Conservation (phyloP, 92 coral and sea anemone genomes). For the Zoanthus sociatus region DNA sequence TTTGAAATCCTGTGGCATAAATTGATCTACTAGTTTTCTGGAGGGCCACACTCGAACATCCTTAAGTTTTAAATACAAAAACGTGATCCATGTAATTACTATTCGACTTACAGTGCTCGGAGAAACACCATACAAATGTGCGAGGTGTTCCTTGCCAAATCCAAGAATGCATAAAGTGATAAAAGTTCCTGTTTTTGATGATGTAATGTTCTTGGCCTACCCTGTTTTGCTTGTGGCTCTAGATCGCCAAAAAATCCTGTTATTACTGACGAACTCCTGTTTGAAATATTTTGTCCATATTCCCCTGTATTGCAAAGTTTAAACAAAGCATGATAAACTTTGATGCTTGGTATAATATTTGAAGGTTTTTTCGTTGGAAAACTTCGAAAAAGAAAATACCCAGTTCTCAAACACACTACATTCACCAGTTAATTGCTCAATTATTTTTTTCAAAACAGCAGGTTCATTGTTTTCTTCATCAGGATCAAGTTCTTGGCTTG, state of each 20-base stretch:
- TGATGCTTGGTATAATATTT: conserved; percentile 34
- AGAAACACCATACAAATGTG: no score
- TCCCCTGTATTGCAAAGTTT: conserved; percentile 60
- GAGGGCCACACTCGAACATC: no score
- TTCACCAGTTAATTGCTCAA: not conserved
- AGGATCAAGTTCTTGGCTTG: not conserved
- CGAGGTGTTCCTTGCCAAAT: no score
- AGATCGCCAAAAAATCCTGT: not conserved
- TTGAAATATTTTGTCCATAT: conserved; percentile 59
- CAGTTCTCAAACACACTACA: not conserved
- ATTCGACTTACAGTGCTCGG: no score
- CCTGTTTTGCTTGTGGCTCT: no score
- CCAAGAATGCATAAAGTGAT: no score
- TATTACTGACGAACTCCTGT: conserved; percentile 54
- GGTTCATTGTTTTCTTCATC: not conserved
- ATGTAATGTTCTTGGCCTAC: no score
- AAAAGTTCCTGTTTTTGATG: no score
- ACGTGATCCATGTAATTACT: no score
- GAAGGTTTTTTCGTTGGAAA: not conserved
- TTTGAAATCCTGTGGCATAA: no score
- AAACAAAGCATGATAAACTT: conserved; percentile 43
- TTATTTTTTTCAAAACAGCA: not conserved
- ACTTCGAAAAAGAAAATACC: not conserved
- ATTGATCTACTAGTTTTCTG: no score
- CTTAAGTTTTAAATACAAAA: no score